These are phyloP conservation scores for Gobius niger DNA, from an alignment of 2,113 vertebrate species.

Conservation along the genomic window DNA sequence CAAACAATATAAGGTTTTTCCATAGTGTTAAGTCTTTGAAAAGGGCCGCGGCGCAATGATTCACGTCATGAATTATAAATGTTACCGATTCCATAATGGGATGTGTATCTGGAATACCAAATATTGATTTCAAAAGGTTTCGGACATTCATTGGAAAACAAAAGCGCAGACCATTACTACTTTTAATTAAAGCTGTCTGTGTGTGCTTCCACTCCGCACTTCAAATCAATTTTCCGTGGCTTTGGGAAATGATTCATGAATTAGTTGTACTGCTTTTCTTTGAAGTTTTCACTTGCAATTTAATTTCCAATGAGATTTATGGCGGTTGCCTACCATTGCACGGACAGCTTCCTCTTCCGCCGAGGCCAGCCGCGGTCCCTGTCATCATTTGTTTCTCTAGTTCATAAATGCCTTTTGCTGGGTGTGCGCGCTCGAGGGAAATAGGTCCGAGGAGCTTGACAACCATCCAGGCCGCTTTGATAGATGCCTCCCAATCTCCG, in stretches of 20 bases:
- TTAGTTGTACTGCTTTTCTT: conserved; percentile 13
- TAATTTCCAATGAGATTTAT: conserved; percentile 37
- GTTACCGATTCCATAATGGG: conserved; percentile 36
- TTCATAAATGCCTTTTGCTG: conserved; percentile 61
- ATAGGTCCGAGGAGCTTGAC: conserved; percentile 61
- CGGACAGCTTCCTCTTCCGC: conserved; percentile 21
- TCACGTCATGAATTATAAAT: conserved; percentile 55
- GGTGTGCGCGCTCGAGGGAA: conserved; percentile 41
- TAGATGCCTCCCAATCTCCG: conserved; percentile 65
- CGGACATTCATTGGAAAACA: conserved; percentile 36
- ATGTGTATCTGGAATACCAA: conserved; percentile 48
- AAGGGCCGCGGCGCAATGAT: conserved; percentile 43
- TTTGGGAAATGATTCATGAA: conserved; percentile 27
- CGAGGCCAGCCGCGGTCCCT: conserved; percentile 20
- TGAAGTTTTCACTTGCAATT: conserved; percentile 16
- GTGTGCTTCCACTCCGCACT: conserved; percentile 11
- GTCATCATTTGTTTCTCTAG: conserved; percentile 64
- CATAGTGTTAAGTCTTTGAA: conserved; percentile 37
- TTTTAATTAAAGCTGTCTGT: conserved; percentile 29
- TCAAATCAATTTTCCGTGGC: conserved; percentile 24
- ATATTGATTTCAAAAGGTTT: conserved; percentile 49
- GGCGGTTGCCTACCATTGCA: conserved; percentile 15
- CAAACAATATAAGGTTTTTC: conserved; percentile 46
- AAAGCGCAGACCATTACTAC: conserved; percentile 22
- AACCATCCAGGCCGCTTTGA: conserved; percentile 55